These are phyloP conservation scores for Catharus fuscescens DNA, from an alignment of 2,113 vertebrate genomes.

Conservation along the genomic window DNA sequence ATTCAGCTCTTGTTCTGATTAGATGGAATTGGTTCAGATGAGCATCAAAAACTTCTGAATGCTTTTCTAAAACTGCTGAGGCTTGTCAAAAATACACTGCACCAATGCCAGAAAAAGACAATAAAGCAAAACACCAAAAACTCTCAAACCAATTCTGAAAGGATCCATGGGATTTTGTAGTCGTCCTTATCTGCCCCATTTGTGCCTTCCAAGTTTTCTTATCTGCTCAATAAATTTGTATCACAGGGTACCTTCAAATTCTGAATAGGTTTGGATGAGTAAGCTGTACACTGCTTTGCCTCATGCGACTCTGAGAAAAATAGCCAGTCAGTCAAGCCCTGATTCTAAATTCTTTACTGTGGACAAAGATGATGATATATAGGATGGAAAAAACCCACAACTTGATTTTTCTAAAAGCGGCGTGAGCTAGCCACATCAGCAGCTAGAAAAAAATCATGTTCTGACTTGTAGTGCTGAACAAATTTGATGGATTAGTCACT, in stretches of 20 bases:
- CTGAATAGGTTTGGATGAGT: conserved; percentile 24
- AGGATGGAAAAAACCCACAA: neutral
- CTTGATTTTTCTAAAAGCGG: conserved; percentile 23
- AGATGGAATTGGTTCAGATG: conserved; percentile 70
- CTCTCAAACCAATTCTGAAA: conserved; percentile 25
- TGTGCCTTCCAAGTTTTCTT: conserved; percentile 49
- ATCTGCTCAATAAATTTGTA: conserved; percentile 33
- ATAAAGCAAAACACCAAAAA: conserved; percentile 59
- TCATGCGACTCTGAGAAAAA: neutral
- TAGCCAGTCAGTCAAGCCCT: conserved; percentile 1
- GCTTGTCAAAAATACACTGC: conserved; percentile 35
- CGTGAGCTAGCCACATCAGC: neutral
- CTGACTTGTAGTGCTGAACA: conserved; percentile 24
- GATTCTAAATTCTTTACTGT: conserved; percentile 5
- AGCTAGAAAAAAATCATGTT: neutral
- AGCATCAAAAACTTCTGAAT: conserved; percentile 62
- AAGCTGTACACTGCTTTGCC: neutral
- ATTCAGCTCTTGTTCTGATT: conserved; percentile 57
- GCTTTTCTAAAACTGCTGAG: conserved; percentile 65
- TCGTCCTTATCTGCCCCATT: conserved; percentile 45
- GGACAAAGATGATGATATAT: conserved; percentile 2
- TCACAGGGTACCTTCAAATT: conserved; percentile 10
- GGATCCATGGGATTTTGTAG: conserved; percentile 23
- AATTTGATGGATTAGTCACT: conserved; percentile 40
- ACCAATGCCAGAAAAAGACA: conserved; percentile 40